Evolutionary conservation across 1,140 invertebrate species (phyloP), one percentile per base, ranked within the genome.

Genomic region (Ptiloglossa arizonensis): DNA sequence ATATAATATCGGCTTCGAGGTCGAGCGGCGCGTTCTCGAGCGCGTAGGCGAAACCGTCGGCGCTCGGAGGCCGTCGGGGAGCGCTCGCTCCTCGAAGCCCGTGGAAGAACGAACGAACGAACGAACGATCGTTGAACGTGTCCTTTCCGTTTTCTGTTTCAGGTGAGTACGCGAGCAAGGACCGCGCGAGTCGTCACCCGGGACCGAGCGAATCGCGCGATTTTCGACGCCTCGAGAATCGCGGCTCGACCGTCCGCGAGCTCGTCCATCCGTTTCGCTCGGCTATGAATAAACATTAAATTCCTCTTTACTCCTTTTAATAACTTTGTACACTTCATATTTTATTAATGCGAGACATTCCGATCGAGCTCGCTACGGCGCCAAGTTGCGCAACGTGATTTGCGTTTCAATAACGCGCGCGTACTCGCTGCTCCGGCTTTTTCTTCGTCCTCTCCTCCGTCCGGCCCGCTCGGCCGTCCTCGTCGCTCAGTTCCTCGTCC

Each of bases 241-340:
- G 67, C 75, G 46, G 44, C 79, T 32, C 70, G 38, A 32, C 48
- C 69, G 50, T 66, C 41, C 24, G 6, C 54, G 35, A 52, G 9
- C 57, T 50, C 57, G 54, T 71, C 78, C 76, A 77, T 71, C 79
- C 81, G 73, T 48, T 56, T 79, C 78, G 62, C 62, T 71, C 83
- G 74, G 57, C 63, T 88, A 90, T 90, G 89, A 90, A 90, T 89
- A 91, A 90, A 90, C 89, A 90, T 90, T 81, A 83, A 91, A 88
- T 88, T 88, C 83, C 82, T 86, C 85, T 87, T 90, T 88, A 89
- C 80, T 89, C 87, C 86, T 89, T 90, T 90, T 89, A 91, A 90
- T 91, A 90, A 90, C 86, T 90, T 91, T 90, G 90, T 89, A 88
- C 86, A 89, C 87, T 90, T 90, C 85, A 90, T 89, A 91, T 91